Percentiles rank a stretch among this genome's conserved stretches.
These are phyloP conservation scores for Myripristis jacobus DNA, from an alignment of 2,797 vertebrate genomes.

Conservation along the genomic window DNA sequence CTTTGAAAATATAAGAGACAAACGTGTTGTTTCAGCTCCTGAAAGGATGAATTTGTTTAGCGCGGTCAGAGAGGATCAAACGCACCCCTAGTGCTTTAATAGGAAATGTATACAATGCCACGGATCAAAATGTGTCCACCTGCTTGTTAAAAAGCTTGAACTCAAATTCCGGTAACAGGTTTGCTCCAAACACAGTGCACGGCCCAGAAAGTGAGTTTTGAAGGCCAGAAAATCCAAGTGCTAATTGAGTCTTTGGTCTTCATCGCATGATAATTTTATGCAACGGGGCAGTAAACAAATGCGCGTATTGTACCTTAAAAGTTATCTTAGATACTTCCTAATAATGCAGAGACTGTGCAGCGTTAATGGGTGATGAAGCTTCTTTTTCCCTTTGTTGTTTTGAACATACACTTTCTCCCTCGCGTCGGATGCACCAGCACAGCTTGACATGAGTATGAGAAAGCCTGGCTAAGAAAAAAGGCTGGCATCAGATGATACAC, in stretches of 20 bases:
- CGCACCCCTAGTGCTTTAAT: neutral
- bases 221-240: constrained; percentile 54
- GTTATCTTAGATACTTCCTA: constrained; percentile 2
- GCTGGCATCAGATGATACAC: constrained; percentile 48
- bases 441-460: constrained; percentile 45
- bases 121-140: constrained; percentile 14
- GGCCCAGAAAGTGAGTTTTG: constrained; percentile 13
- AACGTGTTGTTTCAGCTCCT: neutral
- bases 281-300: neutral
- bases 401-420: constrained; percentile 1
- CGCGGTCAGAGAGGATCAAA: constrained; percentile 16
- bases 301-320: constrained; percentile 2
- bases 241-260: constrained; percentile 43
- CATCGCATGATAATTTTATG: constrained; percentile 41
- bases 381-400: neutral
- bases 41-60: constrained; percentile 6
- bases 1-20: neutral
- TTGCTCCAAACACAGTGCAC: neutral
- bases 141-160: constrained; percentile 7
- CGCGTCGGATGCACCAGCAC: constrained; percentile 10
- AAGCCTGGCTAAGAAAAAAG: constrained; percentile 18
- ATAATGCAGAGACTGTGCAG: neutral
- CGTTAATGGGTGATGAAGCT: neutral
- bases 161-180: neutral
- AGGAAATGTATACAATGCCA: constrained; percentile 1